Evolutionary conservation across 2,797 vertebrate genomes (phyloP).

Genomic region (Mycteria americana): DNA sequence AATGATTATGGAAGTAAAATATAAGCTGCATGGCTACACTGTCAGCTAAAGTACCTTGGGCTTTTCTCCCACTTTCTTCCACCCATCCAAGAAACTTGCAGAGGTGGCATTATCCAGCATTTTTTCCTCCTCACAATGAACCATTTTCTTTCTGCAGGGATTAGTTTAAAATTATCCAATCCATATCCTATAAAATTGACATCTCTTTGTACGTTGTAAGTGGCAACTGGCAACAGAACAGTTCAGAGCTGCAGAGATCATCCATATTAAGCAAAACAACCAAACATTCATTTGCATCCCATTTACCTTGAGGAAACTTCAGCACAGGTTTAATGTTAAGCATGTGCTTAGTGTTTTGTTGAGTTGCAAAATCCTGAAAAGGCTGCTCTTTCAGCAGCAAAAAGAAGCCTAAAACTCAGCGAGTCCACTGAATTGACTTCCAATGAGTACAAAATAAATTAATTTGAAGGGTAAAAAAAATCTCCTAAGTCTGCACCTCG

Average conservation of each 20-base stretch:
- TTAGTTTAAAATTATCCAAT: neutral
- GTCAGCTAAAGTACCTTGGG: neutral
- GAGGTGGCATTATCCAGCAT: neutral
- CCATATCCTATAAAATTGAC: neutral
- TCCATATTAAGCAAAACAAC: conserved; percentile 22
- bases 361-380: neutral
- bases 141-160: neutral
- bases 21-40: neutral
- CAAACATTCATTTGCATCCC: conserved; percentile 2
- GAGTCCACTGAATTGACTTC: neutral
- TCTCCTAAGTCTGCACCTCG: neutral
- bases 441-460: neutral
- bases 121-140: neutral
- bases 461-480: neutral
- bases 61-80: neutral
- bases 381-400: neutral
- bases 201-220: neutral
- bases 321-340: neutral
- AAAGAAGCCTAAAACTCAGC: neutral
- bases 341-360: neutral
- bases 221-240: neutral
- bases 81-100: neutral
- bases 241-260: neutral
- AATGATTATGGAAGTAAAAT: neutral
- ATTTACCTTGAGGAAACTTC: conserved; percentile 1